Evolutionary conservation across 2,888 invertebrate genomes (phyloP).

Genomic region (Eupithecia subumbrata): DNA sequence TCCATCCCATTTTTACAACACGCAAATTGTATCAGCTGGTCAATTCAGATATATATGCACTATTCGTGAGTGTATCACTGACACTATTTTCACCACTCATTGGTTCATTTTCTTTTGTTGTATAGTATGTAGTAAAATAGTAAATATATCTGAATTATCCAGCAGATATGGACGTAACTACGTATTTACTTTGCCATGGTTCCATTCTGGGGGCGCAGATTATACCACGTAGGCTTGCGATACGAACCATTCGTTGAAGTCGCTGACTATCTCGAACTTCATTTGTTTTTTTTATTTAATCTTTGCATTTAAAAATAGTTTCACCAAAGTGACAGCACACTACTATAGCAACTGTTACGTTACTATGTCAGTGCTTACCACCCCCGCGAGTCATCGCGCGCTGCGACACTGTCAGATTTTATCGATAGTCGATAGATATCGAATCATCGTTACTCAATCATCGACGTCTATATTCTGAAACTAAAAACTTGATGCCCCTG

Average conservation of each 20-base stretch:
- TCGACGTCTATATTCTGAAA: not conserved
- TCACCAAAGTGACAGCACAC: not conserved
- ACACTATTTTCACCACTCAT: not conserved
- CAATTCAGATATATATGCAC: not conserved
- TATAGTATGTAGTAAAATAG: no score
- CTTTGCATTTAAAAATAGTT: not conserved
- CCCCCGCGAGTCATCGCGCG: constrained; percentile 73
- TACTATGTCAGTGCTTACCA: constrained; percentile 64
- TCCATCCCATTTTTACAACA: not conserved
- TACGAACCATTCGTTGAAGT: not conserved
- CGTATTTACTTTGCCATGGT: no score
- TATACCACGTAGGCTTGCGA: not conserved
- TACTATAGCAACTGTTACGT: not conserved
- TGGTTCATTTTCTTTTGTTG: not conserved
- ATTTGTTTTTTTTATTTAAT: not conserved
- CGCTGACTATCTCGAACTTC: not conserved
- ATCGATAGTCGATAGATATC: constrained; percentile 59
- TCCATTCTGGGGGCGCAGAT: not conserved
- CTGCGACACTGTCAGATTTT: constrained; percentile 55
- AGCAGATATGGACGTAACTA: no score
- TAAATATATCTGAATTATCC: no score
- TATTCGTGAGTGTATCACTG: not conserved
- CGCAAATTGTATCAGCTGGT: not conserved
- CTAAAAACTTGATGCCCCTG: not conserved
- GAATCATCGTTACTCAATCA: constrained; percentile 11